Conservation (phyloP, 2,797 vertebrate genomes). For the Agapornis canus region DNA sequence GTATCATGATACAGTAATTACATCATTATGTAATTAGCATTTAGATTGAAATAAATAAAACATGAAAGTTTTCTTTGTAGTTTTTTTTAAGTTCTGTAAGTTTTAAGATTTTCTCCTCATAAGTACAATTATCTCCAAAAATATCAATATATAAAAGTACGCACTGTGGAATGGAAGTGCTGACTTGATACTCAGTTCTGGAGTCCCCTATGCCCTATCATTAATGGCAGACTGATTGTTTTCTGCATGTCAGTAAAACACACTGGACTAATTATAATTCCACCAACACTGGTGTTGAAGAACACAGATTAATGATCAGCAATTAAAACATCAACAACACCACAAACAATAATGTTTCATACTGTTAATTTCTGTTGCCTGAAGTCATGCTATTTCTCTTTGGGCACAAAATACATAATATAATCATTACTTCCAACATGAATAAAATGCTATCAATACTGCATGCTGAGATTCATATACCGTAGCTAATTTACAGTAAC, state of each 20-base stretch:
- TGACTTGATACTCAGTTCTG: slow-evolving; percentile 16
- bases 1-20: neutral
- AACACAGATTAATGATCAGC: slow-evolving; percentile 57
- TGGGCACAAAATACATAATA: slow-evolving; percentile 38
- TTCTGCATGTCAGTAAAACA: slow-evolving; percentile 61
- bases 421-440: slow-evolving; percentile 26
- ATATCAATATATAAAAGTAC: neutral
- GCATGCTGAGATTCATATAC: slow-evolving; percentile 3
- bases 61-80: neutral
- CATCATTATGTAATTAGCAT: neutral
- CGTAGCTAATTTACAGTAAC: slow-evolving; percentile 7
- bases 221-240: slow-evolving; percentile 61
- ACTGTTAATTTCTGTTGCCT: slow-evolving; percentile 56
- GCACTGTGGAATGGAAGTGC: neutral
- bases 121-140: slow-evolving; percentile 7
- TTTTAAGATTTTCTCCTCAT: neutral
- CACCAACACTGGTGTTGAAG: slow-evolving; percentile 29
- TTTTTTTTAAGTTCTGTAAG: neutral
- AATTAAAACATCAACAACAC: slow-evolving; percentile 63
- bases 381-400: slow-evolving; percentile 46
- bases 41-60: neutral
- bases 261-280: slow-evolving; percentile 64
- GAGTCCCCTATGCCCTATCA: slow-evolving; percentile 44
- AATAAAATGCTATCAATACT: slow-evolving; percentile 9
- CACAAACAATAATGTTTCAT: slow-evolving; percentile 60